phyloP scores from a whole-genome alignment of 2,888 invertebrate species.

The Mantis religiosa region DNA sequence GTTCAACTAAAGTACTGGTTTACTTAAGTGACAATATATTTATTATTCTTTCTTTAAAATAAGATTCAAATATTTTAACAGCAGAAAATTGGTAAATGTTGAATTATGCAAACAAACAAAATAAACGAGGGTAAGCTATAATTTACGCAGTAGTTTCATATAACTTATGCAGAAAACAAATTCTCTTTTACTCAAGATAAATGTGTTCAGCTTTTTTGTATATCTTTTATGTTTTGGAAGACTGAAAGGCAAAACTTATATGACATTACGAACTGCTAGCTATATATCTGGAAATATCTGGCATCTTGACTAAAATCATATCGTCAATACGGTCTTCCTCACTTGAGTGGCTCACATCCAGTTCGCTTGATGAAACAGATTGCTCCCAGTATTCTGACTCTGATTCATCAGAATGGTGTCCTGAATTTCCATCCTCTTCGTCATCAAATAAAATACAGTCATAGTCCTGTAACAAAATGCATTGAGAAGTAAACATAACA shows the following conservation, averaged over 20 bases:
- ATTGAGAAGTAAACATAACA: not conserved
- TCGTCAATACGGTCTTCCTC: constrained; percentile 53
- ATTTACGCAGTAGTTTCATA: too few relatives aligned
- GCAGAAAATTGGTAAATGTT: too few relatives aligned
- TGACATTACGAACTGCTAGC: constrained; percentile 41
- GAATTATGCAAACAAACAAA: too few relatives aligned
- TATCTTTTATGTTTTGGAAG: not conserved
- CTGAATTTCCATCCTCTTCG: not conserved
- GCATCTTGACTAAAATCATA: constrained; percentile 55
- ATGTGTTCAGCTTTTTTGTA: not conserved
- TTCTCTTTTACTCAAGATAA: not conserved
- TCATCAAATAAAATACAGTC: not conserved
- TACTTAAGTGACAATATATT: too few relatives aligned
- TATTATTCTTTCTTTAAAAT: too few relatives aligned
- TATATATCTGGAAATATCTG: constrained; percentile 56
- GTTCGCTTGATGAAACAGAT: constrained; percentile 56
- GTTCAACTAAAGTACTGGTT: too few relatives aligned
- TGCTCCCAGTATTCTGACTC: constrained; percentile 57
- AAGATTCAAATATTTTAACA: too few relatives aligned
- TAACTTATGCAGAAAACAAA: too few relatives aligned
- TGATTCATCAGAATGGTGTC: constrained; percentile 37
- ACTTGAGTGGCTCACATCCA: constrained; percentile 58
- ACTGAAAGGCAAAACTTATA: not conserved
- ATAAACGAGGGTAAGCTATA: too few relatives aligned
- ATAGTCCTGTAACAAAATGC: not conserved